A percentile compares a stretch with the other conserved stretches of the same genome.
These are phyloP conservation scores for Euleptes europaea DNA, from an alignment of 2,113 vertebrate genomes.

Conservation along the genomic window DNA sequence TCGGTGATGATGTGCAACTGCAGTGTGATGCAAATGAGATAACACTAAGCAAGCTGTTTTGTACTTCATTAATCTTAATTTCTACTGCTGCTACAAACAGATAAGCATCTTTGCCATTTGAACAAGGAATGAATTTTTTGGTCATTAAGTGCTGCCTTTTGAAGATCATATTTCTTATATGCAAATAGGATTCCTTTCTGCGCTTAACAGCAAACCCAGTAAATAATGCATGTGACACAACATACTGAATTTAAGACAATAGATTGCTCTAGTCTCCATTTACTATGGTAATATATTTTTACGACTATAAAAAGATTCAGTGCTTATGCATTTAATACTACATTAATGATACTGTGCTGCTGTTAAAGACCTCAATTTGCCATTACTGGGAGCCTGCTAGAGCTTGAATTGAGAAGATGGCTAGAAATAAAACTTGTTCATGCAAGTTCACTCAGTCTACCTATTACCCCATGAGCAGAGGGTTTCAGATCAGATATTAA, in stretches of 20 bases:
- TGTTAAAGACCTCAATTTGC: background rate
- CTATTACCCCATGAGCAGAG: background rate
- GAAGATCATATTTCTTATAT: slow-evolving; percentile 27
- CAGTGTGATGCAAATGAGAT: background rate
- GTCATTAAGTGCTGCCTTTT: slow-evolving; percentile 8
- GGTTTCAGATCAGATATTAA: no score
- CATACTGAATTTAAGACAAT: slow-evolving; percentile 5
- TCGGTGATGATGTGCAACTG: background rate
- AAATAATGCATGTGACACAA: slow-evolving; percentile 14
- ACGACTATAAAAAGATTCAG: background rate
- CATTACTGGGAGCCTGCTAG: background rate
- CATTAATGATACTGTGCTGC: background rate
- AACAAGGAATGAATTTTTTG: slow-evolving; percentile 6
- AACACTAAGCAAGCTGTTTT: background rate
- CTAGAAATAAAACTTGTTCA: background rate
- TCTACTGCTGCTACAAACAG: background rate
- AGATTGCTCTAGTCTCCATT: background rate
- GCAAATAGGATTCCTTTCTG: background rate
- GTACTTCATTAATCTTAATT: background rate
- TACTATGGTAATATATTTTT: background rate
- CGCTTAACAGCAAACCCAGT: background rate
- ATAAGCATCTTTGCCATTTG: background rate
- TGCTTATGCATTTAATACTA: slow-evolving; percentile 22
- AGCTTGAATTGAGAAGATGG: background rate
- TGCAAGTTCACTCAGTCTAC: background rate